phyloP scores from a whole-genome alignment of 2,797 vertebrate species.

The Hemitrygon akajei region DNA sequence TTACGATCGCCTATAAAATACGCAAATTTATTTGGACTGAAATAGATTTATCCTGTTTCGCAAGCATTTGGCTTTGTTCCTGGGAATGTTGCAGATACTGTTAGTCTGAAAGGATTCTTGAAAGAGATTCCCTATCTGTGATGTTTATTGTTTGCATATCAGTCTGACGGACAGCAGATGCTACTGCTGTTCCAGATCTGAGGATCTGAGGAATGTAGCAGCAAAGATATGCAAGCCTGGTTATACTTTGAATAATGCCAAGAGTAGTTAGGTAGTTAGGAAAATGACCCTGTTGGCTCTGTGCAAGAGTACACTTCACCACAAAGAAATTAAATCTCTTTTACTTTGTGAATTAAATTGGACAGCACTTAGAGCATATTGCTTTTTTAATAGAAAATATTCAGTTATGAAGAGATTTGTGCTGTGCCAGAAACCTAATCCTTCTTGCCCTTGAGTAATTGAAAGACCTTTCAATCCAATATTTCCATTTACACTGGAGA shows the following conservation, averaged over 20 bases:
- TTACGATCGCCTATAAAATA: not conserved
- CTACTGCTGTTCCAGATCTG: conserved; percentile 39
- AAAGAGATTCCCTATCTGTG: not conserved
- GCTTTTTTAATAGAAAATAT: conserved; percentile 43
- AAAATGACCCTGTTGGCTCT: conserved; percentile 40
- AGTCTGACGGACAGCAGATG: conserved; percentile 7
- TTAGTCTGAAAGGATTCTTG: not conserved
- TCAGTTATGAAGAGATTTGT: conserved; percentile 41
- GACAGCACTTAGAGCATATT: conserved; percentile 43
- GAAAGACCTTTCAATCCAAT: conserved; percentile 43
- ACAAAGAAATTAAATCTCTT: conserved; percentile 38
- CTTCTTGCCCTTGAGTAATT: conserved; percentile 42
- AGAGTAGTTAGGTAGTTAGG: conserved; percentile 40
- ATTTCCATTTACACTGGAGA: conserved; percentile 40
- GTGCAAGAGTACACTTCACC: conserved; percentile 22
- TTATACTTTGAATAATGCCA: conserved; percentile 42
- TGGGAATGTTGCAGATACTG: not conserved
- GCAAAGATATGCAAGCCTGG: conserved; percentile 40
- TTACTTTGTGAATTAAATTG: conserved; percentile 33
- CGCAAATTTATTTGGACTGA: not conserved
- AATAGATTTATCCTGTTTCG: not conserved
- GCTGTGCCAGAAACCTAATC: conserved; percentile 41
- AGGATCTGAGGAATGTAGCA: conserved; percentile 34
- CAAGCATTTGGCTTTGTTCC: not conserved
- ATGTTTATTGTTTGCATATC: not conserved